Evolutionary conservation across 2,113 vertebrate genomes (phyloP), one percentile per base, ranked within the genome.

Genomic region (Candoia aspera): DNA sequence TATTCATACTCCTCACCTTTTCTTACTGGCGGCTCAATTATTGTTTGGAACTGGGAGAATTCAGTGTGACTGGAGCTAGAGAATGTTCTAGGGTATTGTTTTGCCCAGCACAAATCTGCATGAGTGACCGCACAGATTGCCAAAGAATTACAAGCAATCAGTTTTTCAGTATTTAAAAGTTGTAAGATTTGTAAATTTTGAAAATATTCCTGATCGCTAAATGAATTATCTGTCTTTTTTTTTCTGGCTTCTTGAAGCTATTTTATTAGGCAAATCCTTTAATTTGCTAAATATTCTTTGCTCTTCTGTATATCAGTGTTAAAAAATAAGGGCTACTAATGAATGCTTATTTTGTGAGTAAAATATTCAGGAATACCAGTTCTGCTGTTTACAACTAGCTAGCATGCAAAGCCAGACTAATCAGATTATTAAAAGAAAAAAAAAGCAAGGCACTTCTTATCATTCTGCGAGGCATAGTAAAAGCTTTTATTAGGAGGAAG

Each of bases 401-500:
- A 42, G 54, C 46, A 6, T 87, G 26, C 15, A 79, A 83, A 33
- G 37, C 19, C 46, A 46, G 33, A 26, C 24, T 53, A 53, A 85
- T 68, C 23, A 53, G 10, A 37, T 53, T 49, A 46, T 12, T 11
- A 2, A 86, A 23, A 46, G n/a, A 42, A 42, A 42, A 42, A 42
- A 42, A 21, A 84, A 92, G 54, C 87, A 89, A 89, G 91, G 54
- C 23, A 64, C 90, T 3, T 4, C 90, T 3, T 4, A 10, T 88
- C 83, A 54, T 73, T 86, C 68, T 60, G 60, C 8, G 17, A 88
- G 26, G 46, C 15, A n/a, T 37, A 84, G 42, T 93, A 37, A 83
- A 89, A 49, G 62, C 79, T 84, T 58, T 8, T 92, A 68, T 94
- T 95, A 86, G 83, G 0, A 93, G 11, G 2, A 85, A 6, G 60